Evolutionary conservation across 2,797 vertebrate species (phyloP).

Genomic region (Crypturellus tataupa): DNA sequence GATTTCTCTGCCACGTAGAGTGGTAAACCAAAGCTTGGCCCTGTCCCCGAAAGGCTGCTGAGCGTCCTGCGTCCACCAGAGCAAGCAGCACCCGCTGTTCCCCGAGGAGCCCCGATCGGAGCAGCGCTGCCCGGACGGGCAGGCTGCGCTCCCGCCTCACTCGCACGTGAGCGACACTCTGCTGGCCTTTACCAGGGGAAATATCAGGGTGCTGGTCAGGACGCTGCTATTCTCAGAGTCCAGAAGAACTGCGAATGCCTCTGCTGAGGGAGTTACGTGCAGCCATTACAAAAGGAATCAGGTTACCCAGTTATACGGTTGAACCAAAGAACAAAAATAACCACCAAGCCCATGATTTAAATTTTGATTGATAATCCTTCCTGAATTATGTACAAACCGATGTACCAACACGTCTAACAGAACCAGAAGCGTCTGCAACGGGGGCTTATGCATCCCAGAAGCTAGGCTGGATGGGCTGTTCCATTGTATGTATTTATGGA

Average conservation of each 20-base stretch:
- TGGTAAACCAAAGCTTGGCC: background rate
- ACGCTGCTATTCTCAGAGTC: background rate
- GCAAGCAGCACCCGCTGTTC: background rate
- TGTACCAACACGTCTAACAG: background rate
- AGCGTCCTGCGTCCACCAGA: rapidly evolving
- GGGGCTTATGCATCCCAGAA: background rate
- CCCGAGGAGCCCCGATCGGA: rapidly evolving
- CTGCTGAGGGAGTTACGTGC: background rate
- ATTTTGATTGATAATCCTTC: background rate
- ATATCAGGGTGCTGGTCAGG: background rate
- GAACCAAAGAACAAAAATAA: background rate
- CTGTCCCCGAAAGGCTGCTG: background rate
- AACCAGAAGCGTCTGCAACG: background rate
- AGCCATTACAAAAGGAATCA: background rate
- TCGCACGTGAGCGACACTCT: background rate
- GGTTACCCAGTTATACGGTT: background rate
- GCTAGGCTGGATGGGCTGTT: constrained; percentile 18
- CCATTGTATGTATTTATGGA: constrained; percentile 58
- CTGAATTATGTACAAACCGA: background rate
- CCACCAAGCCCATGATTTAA: background rate
- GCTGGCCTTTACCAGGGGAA: background rate
- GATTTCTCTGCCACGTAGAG: background rate
- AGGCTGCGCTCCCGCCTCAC: rapidly evolving
- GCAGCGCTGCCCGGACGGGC: background rate
- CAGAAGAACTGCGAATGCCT: background rate